Conservation (phyloP, 2,888 invertebrate genomes). For the Xiphydria camelus region DNA sequence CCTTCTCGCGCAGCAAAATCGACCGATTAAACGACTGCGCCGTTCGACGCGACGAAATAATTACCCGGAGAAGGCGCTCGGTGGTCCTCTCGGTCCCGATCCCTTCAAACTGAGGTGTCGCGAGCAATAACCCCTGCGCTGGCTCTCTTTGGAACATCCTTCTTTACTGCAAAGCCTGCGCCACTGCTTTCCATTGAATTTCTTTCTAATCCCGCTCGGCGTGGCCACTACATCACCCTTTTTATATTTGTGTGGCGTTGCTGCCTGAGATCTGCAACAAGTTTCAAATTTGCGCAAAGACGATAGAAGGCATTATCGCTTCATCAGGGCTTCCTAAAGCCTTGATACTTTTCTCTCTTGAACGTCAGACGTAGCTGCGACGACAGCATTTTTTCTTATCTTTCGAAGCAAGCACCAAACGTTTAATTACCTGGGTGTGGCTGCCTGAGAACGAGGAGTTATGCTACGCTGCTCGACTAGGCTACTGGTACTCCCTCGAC, state of each 20-base stretch:
- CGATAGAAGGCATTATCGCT: background rate
- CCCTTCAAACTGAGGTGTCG: slow-evolving; percentile 92
- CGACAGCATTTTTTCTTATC: background rate
- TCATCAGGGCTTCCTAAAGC: background rate
- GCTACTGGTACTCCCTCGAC: slow-evolving; percentile 89
- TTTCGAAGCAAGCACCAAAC: background rate
- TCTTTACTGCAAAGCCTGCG: slow-evolving; percentile 93
- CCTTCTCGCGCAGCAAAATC: too few relatives aligned
- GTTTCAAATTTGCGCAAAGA: too few relatives aligned
- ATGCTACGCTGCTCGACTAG: slow-evolving; percentile 79
- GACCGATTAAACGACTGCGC: too few relatives aligned
- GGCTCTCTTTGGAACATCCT: slow-evolving; percentile 95
- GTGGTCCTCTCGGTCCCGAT: slow-evolving; percentile 49
- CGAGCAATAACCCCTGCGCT: slow-evolving; percentile 95
- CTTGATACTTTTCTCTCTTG: background rate
- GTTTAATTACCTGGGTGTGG: slow-evolving; percentile 75
- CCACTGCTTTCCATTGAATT: slow-evolving; percentile 99
- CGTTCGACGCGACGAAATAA: too few relatives aligned
- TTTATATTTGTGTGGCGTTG: slow-evolving; percentile 93
- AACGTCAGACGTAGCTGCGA: background rate
- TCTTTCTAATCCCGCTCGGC: slow-evolving; percentile 95
- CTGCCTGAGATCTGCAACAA: slow-evolving; percentile 77
- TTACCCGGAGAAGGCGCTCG: slow-evolving; percentile 49
- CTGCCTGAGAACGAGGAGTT: slow-evolving; percentile 88
- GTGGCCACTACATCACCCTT: slow-evolving; percentile 96